A percentile compares a stretch with the other conserved stretches of the same genome.
Evolutionary conservation across 2,113 vertebrate genomes (phyloP).

Genomic region (Chrysochloris asiatica): DNA sequence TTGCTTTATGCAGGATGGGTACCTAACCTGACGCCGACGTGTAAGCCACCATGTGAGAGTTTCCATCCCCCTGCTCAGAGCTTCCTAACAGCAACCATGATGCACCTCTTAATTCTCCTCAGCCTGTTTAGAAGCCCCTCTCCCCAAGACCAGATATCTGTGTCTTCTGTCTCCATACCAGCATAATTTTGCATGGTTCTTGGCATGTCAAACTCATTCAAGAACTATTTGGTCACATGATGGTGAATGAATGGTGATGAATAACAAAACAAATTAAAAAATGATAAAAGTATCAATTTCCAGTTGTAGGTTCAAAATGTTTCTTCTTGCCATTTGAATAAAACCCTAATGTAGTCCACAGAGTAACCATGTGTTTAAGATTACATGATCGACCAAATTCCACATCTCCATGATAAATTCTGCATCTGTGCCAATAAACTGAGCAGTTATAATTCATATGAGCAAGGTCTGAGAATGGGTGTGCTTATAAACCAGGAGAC

Average conservation of each 20-base stretch:
- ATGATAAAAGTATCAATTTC: neutral
- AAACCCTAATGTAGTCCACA: neutral
- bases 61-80: too few species aligned
- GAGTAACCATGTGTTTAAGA: neutral
- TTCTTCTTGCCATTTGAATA: neutral
- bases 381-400: too few species aligned
- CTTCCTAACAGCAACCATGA: too few species aligned
- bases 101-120: fast-evolving
- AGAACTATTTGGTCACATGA: neutral
- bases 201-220: neutral
- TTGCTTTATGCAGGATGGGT: fast-evolving
- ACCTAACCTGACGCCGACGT: neutral
- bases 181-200: neutral
- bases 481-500: neutral
- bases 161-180: neutral
- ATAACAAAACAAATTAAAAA: neutral
- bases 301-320: neutral
- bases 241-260: neutral
- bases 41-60: too few species aligned
- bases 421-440: neutral
- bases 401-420: neutral
- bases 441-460: too few species aligned
- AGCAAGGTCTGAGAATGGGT: neutral
- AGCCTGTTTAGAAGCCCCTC: neutral
- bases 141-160: neutral